Conservation (phyloP, 2,113 vertebrate species). For the Leucopsar rothschildi region DNA sequence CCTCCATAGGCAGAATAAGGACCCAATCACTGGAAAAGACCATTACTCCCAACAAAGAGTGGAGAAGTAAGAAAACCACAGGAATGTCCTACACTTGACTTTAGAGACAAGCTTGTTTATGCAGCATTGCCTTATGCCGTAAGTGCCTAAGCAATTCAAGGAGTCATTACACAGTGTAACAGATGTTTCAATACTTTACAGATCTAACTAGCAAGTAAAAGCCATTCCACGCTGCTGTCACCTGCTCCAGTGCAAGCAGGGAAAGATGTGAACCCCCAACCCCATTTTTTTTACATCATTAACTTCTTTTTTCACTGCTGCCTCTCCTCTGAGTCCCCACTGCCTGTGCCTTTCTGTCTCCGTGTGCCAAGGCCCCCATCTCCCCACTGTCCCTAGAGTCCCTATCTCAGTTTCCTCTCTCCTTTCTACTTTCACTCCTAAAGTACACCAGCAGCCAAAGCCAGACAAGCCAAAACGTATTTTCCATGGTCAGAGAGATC, state of each 20-base stretch:
- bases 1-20: neutral
- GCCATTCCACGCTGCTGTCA: neutral
- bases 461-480: neutral
- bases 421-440: neutral
- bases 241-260: neutral
- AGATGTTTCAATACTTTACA: slow-evolving; percentile 11
- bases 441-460: neutral
- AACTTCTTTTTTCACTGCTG: neutral
- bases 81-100: neutral
- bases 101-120: neutral
- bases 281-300: neutral
- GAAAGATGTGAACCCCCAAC: neutral
- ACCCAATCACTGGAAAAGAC: neutral
- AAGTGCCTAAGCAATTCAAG: neutral
- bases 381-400: neutral
- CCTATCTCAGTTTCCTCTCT: neutral
- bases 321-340: neutral
- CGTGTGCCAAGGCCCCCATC: neutral
- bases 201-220: slow-evolving; percentile 2
- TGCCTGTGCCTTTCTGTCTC: neutral
- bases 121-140: neutral
- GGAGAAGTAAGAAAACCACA: neutral
- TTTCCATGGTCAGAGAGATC: neutral
- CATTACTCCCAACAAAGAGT: neutral
- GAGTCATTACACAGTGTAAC: neutral